These are phyloP conservation scores for Matsumyia berberina DNA, from an alignment of 2,888 invertebrate genomes.

Conservation along the genomic window DNA sequence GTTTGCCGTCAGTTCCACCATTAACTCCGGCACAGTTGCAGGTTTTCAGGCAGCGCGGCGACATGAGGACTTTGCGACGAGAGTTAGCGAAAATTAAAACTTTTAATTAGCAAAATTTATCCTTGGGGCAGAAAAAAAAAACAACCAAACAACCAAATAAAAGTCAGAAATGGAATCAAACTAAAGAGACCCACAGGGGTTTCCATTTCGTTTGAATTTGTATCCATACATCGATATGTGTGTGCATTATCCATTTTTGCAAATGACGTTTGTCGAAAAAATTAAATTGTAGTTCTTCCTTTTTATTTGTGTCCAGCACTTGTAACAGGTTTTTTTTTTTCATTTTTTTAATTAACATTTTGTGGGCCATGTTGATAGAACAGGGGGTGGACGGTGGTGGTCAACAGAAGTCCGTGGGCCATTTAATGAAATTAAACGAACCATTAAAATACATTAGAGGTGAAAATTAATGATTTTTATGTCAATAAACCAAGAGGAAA, in stretches of 20 bases:
- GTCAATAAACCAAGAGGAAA: constrained; percentile 22
- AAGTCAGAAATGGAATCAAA: constrained; percentile 51
- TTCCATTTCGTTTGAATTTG: constrained; percentile 42
- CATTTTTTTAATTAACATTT: background rate
- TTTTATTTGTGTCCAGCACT: background rate
- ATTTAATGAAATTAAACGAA: constrained; percentile 40
- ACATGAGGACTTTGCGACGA: background rate
- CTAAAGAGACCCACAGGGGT: constrained; percentile 37
- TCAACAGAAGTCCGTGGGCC: background rate
- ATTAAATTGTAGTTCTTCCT: constrained; percentile 32
- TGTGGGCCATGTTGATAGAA: background rate
- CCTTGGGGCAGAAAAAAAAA: constrained; percentile 26
- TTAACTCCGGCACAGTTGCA: background rate
- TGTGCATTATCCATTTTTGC: constrained; percentile 13
- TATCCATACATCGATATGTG: constrained; percentile 1
- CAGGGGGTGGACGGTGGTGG: background rate
- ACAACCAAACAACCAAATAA: constrained; percentile 23
- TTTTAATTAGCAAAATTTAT: constrained; percentile 71
- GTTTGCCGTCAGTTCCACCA: background rate
- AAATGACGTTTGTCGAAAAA: constrained; percentile 21
- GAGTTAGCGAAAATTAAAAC: constrained; percentile 54
- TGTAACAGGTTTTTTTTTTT: background rate
- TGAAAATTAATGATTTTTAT: constrained; percentile 24
- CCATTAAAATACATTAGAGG: constrained; percentile 35
- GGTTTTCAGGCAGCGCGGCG: constrained; percentile 1